These are phyloP conservation scores for Drosophila longiperda DNA, from an alignment of 2,888 invertebrate species.

Conservation along the genomic window DNA sequence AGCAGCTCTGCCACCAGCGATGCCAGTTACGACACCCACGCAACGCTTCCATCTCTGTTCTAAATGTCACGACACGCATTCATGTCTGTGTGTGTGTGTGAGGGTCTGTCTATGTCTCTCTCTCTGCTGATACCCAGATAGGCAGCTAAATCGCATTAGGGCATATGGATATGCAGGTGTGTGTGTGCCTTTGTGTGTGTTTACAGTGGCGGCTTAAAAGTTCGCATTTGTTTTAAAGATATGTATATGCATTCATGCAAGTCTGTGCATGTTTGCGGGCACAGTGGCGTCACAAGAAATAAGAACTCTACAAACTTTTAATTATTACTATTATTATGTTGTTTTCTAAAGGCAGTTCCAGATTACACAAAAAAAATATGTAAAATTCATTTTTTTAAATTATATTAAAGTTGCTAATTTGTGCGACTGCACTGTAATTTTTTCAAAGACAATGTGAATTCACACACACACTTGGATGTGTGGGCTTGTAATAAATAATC, in stretches of 20 bases:
- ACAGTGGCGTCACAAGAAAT: background rate
- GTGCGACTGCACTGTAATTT: background rate
- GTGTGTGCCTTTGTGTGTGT: constrained; percentile 12
- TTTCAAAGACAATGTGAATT: constrained; percentile 17
- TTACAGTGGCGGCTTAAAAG: constrained; percentile 2
- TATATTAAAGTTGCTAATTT: background rate
- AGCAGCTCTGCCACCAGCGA: constrained; percentile 31
- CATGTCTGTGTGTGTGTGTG: constrained; percentile 13
- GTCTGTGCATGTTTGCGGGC: background rate
- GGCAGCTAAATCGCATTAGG: constrained; percentile 49
- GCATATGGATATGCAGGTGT: constrained; percentile 19
- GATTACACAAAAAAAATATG: background rate
- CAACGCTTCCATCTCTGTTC: constrained; percentile 41
- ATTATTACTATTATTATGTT: background rate
- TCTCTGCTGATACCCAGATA: constrained; percentile 20
- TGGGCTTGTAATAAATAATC: constrained; percentile 67
- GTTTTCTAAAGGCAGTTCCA: background rate
- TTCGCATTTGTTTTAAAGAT: background rate
- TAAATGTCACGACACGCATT: constrained; percentile 61
- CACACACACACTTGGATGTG: constrained; percentile 8
- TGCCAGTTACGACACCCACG: constrained; percentile 52
- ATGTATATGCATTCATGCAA: background rate
- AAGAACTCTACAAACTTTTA: background rate
- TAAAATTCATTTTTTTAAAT: background rate
- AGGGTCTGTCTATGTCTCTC: background rate